Conservation (phyloP, 2,888 invertebrate species). For the Cinara cedri region DNA sequence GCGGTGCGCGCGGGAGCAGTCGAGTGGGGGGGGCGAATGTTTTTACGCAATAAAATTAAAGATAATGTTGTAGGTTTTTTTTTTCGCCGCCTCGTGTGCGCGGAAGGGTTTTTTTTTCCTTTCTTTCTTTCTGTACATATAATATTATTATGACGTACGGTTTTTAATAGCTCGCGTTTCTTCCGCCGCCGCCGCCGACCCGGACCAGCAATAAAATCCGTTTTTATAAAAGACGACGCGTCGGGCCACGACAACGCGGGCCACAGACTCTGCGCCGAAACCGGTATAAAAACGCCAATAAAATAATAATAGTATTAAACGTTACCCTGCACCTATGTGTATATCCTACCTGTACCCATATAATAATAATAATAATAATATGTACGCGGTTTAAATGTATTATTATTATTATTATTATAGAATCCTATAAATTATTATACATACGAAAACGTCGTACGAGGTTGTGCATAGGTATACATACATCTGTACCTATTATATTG, state of each 20-base stretch:
- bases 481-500: not conserved
- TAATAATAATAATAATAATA: too few species aligned
- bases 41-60: slow-evolving; percentile 52
- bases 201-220: slow-evolving; percentile 45
- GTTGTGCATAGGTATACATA: not conserved
- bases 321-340: too few species aligned
- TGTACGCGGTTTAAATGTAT: not conserved
- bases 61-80: slow-evolving; percentile 45
- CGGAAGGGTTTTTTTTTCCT: slow-evolving; percentile 32
- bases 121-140: too few species aligned
- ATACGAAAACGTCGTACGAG: slow-evolving; percentile 2
- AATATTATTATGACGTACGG: not conserved
- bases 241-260: too few species aligned
- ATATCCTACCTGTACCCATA: too few species aligned
- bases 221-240: slow-evolving; percentile 12
- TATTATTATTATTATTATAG: slow-evolving; percentile 6
- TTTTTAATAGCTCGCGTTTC: slow-evolving; percentile 49
- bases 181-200: not conserved
- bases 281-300: slow-evolving; percentile 51
- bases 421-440: slow-evolving; percentile 44
- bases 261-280: slow-evolving; percentile 44
- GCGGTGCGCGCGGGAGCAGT: too few species aligned
- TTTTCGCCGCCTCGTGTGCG: slow-evolving; percentile 12
- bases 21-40: slow-evolving; percentile 1
- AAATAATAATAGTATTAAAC: slow-evolving; percentile 53